phyloP scores from a whole-genome alignment of 2,888 invertebrate species.

The Sceliomorpha sp. region DNA sequence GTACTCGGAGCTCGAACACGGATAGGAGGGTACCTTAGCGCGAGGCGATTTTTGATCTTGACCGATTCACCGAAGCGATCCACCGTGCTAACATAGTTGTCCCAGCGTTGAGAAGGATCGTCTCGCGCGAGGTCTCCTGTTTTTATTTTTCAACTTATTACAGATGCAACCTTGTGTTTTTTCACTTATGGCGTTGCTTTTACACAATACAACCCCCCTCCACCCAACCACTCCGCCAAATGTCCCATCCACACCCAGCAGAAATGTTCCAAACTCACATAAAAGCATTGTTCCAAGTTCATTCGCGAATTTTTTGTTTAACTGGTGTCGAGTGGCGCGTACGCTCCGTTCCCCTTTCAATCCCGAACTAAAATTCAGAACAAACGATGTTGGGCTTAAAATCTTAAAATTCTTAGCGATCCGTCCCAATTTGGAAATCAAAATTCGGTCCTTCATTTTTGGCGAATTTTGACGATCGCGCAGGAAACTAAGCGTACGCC shows the following conservation, averaged over 20 bases:
- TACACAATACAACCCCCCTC: slow-evolving; percentile 77
- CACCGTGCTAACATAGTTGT: slow-evolving; percentile 4
- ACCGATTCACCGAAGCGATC: slow-evolving; percentile 5
- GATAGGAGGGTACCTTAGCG: slow-evolving; percentile 73
- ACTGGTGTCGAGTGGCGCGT: slow-evolving; percentile 15
- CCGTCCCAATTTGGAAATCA: too few relatives aligned
- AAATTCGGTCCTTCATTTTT: too few relatives aligned
- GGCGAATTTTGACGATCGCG: neutral
- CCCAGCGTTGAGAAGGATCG: slow-evolving; percentile 19
- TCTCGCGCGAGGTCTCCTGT: slow-evolving; percentile 61
- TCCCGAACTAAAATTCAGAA: too few relatives aligned
- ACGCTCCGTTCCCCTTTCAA: slow-evolving; percentile 21
- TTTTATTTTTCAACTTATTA: slow-evolving; percentile 75
- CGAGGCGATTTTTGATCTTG: slow-evolving; percentile 39
- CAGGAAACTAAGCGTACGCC: slow-evolving; percentile 36
- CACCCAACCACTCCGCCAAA: slow-evolving; percentile 56
- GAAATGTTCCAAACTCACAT: slow-evolving; percentile 72
- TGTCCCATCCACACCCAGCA: slow-evolving; percentile 61
- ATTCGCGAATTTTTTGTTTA: slow-evolving; percentile 71
- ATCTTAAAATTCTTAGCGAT: too few relatives aligned
- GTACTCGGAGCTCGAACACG: slow-evolving; percentile 77
- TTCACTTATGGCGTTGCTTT: slow-evolving; percentile 80
- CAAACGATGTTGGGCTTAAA: too few relatives aligned
- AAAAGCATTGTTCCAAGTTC: slow-evolving; percentile 78
- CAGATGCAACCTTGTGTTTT: slow-evolving; percentile 78